phyloP scores from a whole-genome alignment of 2,113 vertebrate species.

The Nibea coibor region DNA sequence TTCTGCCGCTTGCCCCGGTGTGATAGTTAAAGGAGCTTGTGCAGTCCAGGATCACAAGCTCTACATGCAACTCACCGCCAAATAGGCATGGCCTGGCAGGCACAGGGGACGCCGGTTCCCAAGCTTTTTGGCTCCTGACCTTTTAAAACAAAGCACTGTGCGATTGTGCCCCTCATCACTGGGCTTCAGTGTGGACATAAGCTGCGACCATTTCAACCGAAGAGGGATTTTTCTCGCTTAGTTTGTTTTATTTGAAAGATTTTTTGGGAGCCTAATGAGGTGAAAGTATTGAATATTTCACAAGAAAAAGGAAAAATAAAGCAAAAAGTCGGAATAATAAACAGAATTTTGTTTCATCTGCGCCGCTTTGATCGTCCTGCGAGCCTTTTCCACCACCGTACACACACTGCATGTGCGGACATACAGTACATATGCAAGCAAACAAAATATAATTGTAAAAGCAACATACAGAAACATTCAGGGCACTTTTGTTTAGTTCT shows the following conservation, averaged over 20 bases:
- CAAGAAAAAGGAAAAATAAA: not conserved
- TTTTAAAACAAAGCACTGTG: not conserved
- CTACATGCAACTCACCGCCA: slow-evolving; percentile 1
- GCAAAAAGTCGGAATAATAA: not conserved
- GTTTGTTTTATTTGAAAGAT: not conserved
- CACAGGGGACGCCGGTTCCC: not conserved
- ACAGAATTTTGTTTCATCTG: not conserved
- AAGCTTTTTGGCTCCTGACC: not conserved
- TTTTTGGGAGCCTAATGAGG: not conserved
- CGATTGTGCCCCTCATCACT: not conserved
- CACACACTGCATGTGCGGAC: too few relatives aligned
- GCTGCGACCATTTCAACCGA: not conserved
- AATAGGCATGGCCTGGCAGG: not conserved
- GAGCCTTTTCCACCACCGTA: not conserved
- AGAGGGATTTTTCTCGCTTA: not conserved
- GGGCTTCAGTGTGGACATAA: not conserved
- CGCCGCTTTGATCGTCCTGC: not conserved
- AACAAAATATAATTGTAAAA: not conserved
- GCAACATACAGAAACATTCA: not conserved
- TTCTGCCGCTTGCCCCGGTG: not conserved
- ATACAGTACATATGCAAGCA: not conserved
- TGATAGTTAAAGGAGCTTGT: not conserved
- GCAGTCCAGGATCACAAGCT: not conserved
- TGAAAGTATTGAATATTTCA: not conserved
- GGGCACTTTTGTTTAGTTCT: not conserved